Evolutionary conservation across 2,113 vertebrate species (phyloP).

Genomic region (Hyaena hyaena): DNA sequence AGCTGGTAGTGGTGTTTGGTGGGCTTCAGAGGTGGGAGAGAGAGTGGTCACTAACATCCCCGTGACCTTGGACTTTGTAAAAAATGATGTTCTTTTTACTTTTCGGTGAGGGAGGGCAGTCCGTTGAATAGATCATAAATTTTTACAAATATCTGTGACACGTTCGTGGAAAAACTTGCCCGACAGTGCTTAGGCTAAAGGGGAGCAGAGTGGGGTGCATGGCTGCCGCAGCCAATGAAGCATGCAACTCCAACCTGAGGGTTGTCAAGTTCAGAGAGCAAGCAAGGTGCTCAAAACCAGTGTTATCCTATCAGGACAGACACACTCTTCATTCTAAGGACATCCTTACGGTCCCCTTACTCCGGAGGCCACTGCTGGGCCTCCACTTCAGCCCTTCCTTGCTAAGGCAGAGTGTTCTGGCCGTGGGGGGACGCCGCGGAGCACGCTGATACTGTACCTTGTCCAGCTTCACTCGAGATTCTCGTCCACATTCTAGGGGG

Average conservation of each 20-base stretch:
- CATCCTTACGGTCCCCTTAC: background rate
- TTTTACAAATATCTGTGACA: background rate
- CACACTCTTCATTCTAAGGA: background rate
- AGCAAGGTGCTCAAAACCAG: background rate
- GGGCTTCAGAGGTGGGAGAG: background rate
- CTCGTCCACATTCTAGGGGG: conserved; percentile 96
- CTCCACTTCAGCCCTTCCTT: background rate
- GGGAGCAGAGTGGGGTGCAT: accelerated
- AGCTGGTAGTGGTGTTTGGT: background rate
- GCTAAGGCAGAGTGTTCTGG: background rate
- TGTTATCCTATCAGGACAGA: background rate
- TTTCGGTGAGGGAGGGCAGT: background rate
- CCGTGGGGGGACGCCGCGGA: accelerated
- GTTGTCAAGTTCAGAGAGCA: background rate
- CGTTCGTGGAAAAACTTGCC: background rate
- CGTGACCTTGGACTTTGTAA: background rate
- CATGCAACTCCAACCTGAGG: accelerated
- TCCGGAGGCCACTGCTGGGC: background rate
- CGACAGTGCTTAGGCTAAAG: background rate
- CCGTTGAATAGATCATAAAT: background rate
- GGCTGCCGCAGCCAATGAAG: background rate
- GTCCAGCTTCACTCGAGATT: conserved; percentile 98
- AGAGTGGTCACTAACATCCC: background rate
- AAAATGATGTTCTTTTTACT: background rate
- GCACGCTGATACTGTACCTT: conserved; percentile 86